phyloP scores from a whole-genome alignment of 2,888 invertebrate species.

The Orchesellides sinensis region DNA sequence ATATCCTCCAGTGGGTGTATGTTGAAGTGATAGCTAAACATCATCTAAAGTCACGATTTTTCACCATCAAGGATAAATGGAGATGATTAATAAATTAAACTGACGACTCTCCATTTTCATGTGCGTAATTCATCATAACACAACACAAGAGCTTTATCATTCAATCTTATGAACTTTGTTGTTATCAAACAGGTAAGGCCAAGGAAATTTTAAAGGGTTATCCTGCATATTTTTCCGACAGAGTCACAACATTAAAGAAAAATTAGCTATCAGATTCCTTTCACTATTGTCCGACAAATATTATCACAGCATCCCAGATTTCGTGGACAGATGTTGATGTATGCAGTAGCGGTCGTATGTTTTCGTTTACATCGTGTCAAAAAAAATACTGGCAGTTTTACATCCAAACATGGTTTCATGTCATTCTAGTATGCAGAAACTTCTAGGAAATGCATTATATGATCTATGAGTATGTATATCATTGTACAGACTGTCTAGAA shows the following conservation, averaged over 20 bases:
- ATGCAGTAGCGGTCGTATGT: not conserved
- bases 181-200: too few species aligned
- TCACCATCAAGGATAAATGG: conserved; percentile 25
- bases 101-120: not conserved
- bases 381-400: not conserved
- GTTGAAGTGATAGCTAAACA: conserved; percentile 17
- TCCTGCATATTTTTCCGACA: too few species aligned
- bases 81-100: conserved; percentile 44
- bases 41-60: conserved; percentile 46
- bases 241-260: conserved; percentile 1
- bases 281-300: not conserved
- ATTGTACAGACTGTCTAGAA: too few species aligned
- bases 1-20: conserved; percentile 14
- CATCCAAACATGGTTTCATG: too few species aligned
- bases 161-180: not conserved
- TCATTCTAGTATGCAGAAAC: too few species aligned
- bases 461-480: too few species aligned
- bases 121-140: conserved; percentile 3
- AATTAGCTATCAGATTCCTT: not conserved
- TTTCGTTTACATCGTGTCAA: conserved; percentile 6
- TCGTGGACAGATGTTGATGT: too few species aligned
- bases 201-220: too few species aligned
- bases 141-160: not conserved
- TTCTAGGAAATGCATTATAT: too few species aligned
- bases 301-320: not conserved